Conservation (phyloP, 2,113 vertebrate genomes). For the Dasyprocta punctata region DNA sequence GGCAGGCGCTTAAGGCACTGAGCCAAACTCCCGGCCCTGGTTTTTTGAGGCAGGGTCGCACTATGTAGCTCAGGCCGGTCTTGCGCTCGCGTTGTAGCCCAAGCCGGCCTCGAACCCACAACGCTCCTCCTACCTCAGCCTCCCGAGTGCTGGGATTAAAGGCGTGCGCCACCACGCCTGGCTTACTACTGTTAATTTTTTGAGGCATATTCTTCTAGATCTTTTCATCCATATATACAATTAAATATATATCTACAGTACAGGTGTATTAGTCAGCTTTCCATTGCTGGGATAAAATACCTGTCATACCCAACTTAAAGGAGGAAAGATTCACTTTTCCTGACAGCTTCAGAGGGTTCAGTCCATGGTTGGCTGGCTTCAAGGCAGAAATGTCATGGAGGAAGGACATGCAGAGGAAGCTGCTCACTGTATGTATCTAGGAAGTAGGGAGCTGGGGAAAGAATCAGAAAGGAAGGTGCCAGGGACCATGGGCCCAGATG, state of each 20-base stretch:
- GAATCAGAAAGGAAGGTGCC: not conserved
- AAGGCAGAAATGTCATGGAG: not conserved
- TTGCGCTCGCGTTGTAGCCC: no score
- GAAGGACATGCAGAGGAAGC: not conserved
- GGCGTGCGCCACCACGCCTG: no score
- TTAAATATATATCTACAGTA: not conserved
- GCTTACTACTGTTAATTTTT: constrained; percentile 1
- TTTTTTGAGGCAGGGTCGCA: no score
- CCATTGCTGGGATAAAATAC: not conserved
- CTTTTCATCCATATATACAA: not conserved
- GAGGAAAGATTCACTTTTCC: not conserved
- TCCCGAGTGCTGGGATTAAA: no score
- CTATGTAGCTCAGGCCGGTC: no score
- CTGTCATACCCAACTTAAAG: not conserved
- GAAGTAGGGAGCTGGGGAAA: not conserved
- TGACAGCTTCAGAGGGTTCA: not conserved
- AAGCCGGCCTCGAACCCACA: no score
- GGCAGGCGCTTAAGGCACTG: no score
- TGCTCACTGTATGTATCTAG: no score
- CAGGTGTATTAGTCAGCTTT: not conserved
- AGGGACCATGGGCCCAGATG: not conserved
- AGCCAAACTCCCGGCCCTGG: no score
- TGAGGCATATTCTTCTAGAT: constrained; percentile 4
- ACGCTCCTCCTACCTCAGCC: no score
- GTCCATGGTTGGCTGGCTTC: not conserved